Conservation (phyloP, 2,113 vertebrate species). For the Peromyscus leucopus region DNA sequence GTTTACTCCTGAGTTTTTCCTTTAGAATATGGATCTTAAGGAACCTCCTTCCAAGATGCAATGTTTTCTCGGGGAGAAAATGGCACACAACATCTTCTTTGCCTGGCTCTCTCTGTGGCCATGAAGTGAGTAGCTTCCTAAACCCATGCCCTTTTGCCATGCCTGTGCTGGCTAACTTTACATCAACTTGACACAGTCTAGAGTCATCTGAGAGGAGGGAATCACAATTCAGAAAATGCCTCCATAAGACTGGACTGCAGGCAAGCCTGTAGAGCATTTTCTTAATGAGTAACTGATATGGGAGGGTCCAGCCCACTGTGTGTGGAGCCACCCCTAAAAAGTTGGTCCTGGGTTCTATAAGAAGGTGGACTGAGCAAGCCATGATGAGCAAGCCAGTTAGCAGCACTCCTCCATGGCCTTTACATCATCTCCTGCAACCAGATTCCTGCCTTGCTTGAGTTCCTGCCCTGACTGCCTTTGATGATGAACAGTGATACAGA, state of each 20-base stretch:
- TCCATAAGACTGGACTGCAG: neutral
- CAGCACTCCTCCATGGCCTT: neutral
- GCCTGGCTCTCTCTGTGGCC: neutral
- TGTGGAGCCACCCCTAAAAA: neutral
- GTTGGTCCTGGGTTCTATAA: neutral
- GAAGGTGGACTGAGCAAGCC: neutral
- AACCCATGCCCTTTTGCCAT: neutral
- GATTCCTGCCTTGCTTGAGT: neutral
- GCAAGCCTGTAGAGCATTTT: neutral
- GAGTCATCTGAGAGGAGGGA: neutral
- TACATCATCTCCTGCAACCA: neutral
- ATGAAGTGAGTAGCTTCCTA: neutral
- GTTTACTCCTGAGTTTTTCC: neutral
- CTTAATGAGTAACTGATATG: neutral
- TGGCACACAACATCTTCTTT: neutral
- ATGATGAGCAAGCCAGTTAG: neutral
- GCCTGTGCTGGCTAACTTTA: neutral
- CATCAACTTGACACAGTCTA: neutral
- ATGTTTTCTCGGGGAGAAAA: neutral
- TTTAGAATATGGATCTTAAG: neutral
- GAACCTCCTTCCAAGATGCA: neutral
- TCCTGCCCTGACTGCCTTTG: neutral
- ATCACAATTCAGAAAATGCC: neutral
- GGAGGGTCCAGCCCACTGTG: neutral
- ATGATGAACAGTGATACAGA: neutral